Percentiles rank a stretch among this genome's conserved stretches.
Conservation (phyloP, 2,113 vertebrate species). For the Chionodraco myersi region DNA sequence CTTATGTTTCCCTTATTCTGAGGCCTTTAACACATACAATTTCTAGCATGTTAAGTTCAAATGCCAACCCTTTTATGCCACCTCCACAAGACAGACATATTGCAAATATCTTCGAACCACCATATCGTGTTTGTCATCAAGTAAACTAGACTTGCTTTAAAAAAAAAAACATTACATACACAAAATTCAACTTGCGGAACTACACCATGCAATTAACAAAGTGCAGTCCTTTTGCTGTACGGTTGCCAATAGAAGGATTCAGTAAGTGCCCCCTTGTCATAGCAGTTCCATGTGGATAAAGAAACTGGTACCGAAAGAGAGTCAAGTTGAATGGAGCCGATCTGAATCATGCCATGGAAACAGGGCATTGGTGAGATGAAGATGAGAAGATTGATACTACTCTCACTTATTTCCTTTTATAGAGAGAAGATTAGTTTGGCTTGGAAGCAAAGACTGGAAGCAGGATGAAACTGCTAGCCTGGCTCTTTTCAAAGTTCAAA, state of each 20-base stretch:
- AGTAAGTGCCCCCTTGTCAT: too few species aligned
- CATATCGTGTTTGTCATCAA: background rate
- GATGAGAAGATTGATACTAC: conserved; percentile 7
- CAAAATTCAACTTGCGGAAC: too few species aligned
- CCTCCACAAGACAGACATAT: background rate
- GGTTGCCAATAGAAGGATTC: too few species aligned
- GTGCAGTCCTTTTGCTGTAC: too few species aligned
- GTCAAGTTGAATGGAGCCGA: too few species aligned
- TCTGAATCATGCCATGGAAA: too few species aligned
- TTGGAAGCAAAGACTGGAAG: background rate
- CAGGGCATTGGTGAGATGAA: background rate
- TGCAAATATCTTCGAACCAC: background rate
- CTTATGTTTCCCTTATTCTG: background rate
- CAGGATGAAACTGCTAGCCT: background rate
- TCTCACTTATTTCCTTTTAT: background rate
- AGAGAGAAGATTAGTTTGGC: background rate
- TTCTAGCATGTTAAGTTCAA: background rate
- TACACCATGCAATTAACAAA: too few species aligned
- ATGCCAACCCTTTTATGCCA: background rate
- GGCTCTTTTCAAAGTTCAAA: background rate
- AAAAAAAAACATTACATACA: too few species aligned
- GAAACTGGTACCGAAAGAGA: too few species aligned
- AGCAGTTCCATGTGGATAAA: too few species aligned
- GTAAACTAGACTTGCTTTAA: too few species aligned
- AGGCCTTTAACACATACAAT: background rate